Percentiles rank a stretch among this genome's conserved stretches.
phyloP scores from a whole-genome alignment of 2,113 vertebrate species.

The Onychostoma macrolepis region DNA sequence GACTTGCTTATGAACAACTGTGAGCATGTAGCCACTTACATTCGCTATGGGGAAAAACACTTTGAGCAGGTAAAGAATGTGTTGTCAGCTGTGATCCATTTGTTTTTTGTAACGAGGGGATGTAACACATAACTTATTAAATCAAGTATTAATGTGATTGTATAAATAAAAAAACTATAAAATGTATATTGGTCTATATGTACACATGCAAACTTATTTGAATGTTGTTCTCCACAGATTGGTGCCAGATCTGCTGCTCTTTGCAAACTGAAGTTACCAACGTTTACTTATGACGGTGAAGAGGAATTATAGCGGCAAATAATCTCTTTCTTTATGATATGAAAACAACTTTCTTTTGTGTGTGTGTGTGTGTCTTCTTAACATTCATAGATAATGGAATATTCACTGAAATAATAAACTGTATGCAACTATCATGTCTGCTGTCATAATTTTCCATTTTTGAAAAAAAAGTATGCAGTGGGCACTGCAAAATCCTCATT shows the following conservation, averaged over 20 bases:
- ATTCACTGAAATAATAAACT: not conserved
- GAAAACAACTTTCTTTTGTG: not conserved
- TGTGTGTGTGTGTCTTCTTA: not conserved
- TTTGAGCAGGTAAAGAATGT: slow-evolving; percentile 1
- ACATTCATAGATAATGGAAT: not conserved
- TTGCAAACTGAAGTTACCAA: not conserved
- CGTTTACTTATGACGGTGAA: not conserved
- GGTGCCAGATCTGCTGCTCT: not conserved
- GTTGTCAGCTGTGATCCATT: not conserved
- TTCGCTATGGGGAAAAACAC: slow-evolving; percentile 7
- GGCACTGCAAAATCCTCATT: no score
- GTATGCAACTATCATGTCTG: not conserved
- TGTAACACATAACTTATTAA: not conserved
- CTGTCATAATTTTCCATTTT: not conserved
- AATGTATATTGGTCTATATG: no score
- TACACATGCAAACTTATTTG: not conserved
- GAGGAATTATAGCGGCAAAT: not conserved
- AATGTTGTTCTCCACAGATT: not conserved
- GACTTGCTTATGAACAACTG: not conserved
- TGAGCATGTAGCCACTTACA: not conserved
- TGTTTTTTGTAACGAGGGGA: not conserved
- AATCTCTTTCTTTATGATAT: not conserved
- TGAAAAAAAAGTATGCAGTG: no score
- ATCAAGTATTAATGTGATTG: not conserved
- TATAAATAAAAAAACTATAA: not conserved